A percentile compares a stretch with the other conserved stretches of the same genome.
Evolutionary conservation across 2,113 vertebrate genomes (phyloP).

Genomic region (Lathamus discolor): DNA sequence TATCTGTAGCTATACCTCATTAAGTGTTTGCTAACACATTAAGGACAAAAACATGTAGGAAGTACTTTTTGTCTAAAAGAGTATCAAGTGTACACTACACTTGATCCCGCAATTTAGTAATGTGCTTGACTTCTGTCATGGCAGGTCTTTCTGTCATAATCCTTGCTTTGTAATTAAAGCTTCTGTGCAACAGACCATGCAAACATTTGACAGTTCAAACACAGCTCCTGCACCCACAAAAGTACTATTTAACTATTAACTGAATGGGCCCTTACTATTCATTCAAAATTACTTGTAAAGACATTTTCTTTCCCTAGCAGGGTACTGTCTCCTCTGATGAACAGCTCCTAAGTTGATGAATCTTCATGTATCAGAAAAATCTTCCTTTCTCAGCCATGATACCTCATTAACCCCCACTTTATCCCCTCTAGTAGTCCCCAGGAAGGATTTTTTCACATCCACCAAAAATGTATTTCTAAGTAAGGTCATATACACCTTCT

Average conservation of each 20-base stretch:
- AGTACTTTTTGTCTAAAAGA: not conserved
- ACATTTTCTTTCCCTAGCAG: not conserved
- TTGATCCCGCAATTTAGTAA: slow-evolving; percentile 8
- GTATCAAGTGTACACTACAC: not conserved
- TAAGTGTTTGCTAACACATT: not conserved
- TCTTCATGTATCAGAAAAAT: not conserved
- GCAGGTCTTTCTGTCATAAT: not conserved
- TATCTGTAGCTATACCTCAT: not conserved
- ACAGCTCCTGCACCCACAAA: not conserved
- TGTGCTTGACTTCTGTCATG: not conserved
- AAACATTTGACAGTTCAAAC: not conserved
- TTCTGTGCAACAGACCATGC: not conserved
- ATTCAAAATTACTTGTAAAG: not conserved
- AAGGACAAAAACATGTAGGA: not conserved
- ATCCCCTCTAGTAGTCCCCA: not conserved
- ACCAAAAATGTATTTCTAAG: not conserved
- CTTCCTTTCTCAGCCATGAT: not conserved
- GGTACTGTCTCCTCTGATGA: not conserved
- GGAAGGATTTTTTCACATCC: not conserved
- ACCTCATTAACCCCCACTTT: not conserved
- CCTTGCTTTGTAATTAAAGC: not conserved
- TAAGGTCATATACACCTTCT: not conserved
- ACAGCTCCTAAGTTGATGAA: not conserved
- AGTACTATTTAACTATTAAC: not conserved
- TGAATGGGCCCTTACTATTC: not conserved